Evolutionary conservation across 2,113 vertebrate genomes (phyloP).

Genomic region (Thryonomys swinderianus): DNA sequence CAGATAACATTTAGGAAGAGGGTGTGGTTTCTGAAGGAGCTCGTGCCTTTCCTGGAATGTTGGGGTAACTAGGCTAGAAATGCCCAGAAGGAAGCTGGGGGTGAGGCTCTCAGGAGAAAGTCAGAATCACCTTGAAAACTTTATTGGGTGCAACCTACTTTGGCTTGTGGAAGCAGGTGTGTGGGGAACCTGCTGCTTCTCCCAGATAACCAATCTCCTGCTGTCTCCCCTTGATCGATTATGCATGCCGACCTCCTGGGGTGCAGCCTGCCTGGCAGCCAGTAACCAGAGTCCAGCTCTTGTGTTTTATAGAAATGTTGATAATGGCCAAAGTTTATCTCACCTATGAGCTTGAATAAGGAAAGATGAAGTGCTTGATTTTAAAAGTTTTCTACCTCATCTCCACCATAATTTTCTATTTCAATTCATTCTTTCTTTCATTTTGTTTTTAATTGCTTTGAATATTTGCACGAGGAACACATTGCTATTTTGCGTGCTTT

Average conservation of each 20-base stretch:
- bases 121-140: constrained; percentile 72
- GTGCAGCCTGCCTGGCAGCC: constrained; percentile 50
- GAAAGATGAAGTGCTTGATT: background rate
- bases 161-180: background rate
- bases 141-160: background rate
- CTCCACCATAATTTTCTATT: background rate
- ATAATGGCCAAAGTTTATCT: constrained; percentile 11
- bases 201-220: constrained; percentile 1
- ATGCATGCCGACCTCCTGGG: constrained; percentile 28
- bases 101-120: background rate
- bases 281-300: constrained; percentile 55
- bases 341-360: constrained; percentile 7
- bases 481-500: constrained; percentile 37
- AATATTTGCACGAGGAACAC: background rate
- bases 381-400: background rate
- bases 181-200: background rate
- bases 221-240: constrained; percentile 45
- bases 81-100: constrained; percentile 27
- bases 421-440: constrained; percentile 8
- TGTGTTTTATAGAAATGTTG: constrained; percentile 26
- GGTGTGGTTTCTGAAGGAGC: constrained; percentile 62
- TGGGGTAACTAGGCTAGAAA: constrained; percentile 62
- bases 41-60: constrained; percentile 48
- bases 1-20: constrained; percentile 75
- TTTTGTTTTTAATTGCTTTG: constrained; percentile 49